These are phyloP conservation scores for Grammomys dolichurus DNA, from an alignment of 2,113 vertebrate genomes.

Conservation along the genomic window DNA sequence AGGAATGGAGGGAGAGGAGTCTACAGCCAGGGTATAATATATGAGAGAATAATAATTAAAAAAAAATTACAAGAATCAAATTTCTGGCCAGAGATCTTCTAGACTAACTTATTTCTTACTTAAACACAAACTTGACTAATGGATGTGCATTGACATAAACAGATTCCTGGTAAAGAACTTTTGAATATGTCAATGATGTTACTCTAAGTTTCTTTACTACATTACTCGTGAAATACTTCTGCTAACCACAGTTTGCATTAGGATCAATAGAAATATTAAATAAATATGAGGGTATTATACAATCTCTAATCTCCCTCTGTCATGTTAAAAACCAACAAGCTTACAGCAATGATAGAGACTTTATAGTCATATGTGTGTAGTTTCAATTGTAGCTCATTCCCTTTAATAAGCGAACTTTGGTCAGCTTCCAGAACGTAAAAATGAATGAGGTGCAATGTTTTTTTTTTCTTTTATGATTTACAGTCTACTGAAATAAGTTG, in stretches of 20 bases:
- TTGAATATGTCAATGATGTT: neutral
- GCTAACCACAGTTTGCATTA: neutral
- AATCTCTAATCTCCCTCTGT: neutral
- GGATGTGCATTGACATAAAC: neutral
- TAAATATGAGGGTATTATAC: accelerated
- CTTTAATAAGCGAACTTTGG: neutral
- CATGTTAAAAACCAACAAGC: neutral
- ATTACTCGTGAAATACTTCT: neutral
- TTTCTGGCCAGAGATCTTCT: neutral
- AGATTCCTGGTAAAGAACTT: neutral
- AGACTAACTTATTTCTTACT: neutral
- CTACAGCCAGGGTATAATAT: neutral
- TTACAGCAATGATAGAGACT: neutral
- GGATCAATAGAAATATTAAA: neutral
- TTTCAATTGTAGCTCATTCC: neutral
- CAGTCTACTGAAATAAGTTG: neutral
- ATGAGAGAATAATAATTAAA: neutral
- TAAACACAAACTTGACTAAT: neutral
- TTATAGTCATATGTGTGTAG: neutral
- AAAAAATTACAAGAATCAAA: neutral
- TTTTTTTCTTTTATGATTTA: neutral
- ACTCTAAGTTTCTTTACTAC: constrained; percentile 1
- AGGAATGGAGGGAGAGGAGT: neutral
- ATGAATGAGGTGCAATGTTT: neutral
- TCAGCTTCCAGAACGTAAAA: neutral